These are phyloP conservation scores for Mustela lutreola DNA, from an alignment of 2,113 vertebrate species.

Conservation along the genomic window DNA sequence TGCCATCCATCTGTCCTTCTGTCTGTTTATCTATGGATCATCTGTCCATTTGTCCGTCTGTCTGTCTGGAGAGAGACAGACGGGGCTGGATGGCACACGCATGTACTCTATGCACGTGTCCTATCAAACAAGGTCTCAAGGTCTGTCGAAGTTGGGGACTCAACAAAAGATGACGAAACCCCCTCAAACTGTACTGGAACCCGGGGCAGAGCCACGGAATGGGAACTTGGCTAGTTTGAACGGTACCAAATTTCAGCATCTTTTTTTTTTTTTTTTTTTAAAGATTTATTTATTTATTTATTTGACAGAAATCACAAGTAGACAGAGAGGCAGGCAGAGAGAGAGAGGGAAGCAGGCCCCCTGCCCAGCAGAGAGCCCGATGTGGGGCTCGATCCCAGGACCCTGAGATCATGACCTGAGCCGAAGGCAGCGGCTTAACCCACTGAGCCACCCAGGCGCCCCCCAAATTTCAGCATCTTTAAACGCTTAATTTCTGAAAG, in stretches of 20 bases:
- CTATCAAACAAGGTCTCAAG: not conserved
- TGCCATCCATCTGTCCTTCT: not conserved
- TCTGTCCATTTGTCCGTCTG: not conserved
- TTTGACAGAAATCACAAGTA: no score
- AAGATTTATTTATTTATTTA: no score
- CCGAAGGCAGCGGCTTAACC: no score
- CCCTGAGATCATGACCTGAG: no score
- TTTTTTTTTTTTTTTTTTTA: no score
- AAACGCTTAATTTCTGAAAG: accelerated
- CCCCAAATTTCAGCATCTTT: accelerated
- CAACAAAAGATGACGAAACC: no score
- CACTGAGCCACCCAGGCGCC: no score
- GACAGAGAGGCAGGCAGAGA: no score
- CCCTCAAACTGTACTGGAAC: accelerated
- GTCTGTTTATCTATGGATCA: not conserved
- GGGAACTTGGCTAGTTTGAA: not conserved
- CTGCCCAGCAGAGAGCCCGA: no score
- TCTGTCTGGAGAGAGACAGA: not conserved
- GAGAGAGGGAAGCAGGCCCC: no score
- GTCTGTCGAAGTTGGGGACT: not conserved
- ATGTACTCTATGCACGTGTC: accelerated
- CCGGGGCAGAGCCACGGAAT: accelerated
- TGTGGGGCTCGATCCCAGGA: no score
- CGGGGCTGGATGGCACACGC: not conserved
- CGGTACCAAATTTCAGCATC: accelerated